Base-by-base conservation (phyloP, 2,888 invertebrate species). In the Mesopsocus fuscifrons region DNA sequence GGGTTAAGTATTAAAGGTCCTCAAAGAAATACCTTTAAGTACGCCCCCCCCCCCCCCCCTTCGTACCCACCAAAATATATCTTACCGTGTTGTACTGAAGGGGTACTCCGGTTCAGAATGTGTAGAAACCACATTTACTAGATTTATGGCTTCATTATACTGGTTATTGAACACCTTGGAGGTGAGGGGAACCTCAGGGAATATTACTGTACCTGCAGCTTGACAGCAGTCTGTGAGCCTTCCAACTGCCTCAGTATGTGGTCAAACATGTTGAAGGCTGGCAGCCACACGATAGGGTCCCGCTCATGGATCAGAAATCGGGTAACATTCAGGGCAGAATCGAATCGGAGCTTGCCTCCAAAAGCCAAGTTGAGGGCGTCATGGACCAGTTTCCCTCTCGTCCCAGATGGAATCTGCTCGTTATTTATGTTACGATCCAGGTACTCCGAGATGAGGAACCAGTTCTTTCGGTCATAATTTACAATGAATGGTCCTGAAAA, bases 211-310 rank as follows among this genome's bases (percentile, higher is more conserved):
- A 31, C 31, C 43, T 42, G 22, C 15, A 41, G 20, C 40, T 68
- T 67, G 46, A 77, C 67, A 49, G 77, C 68, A 5, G 51, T 43
- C 6, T 65, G 68, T 45, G 67, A 70, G 51, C 70, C 71, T 48
- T 76, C 74, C 51, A 83, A 76, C 50, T 78, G 78, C 46, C 76
- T 66, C 22, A 81, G 78, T 43, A 84, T 69, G 52, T 83, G 82
- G 56, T 84, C 83, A 38, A 84, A 76, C 66, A 83, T 77, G 2
- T 81, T 81, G 53, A 84, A 84, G 6, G 82, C 73, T 0, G 82
- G 80, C 55, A 80, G 77, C 84, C 84, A 85, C 0, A 82, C 82
- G 1, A 81, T 60, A 49, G 79, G 77, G 48, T 79, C 71, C 21
- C 75, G 67, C 58, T 84, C 84, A 38, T 72, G 64, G 52, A 70